Percentiles rank a stretch among this genome's conserved stretches.
Conservation (phyloP, 1,140 invertebrate genomes). For the Philotrypesis tridentata region DNA sequence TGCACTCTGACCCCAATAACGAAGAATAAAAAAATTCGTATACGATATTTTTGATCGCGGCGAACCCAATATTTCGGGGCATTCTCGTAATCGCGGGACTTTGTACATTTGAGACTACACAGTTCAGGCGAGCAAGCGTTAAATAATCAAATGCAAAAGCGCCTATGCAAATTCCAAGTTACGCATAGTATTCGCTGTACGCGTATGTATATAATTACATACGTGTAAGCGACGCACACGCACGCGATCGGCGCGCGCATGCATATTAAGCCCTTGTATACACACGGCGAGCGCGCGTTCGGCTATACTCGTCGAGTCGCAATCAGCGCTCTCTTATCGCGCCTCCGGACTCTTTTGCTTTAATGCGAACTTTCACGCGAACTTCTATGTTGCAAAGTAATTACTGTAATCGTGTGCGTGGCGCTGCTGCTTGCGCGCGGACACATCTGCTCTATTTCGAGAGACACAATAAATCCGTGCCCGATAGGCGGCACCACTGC, state of each 20-base stretch:
- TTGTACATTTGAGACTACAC: too few relatives aligned
- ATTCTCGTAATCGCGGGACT: too few relatives aligned
- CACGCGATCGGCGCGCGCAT: background rate
- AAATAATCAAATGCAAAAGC: background rate
- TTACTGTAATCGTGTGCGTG: constrained; percentile 27
- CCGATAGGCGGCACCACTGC: background rate
- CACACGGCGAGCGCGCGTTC: too few relatives aligned
- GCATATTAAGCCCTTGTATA: too few relatives aligned
- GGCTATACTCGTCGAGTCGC: background rate
- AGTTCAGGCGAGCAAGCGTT: too few relatives aligned
- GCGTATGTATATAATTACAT: too few relatives aligned
- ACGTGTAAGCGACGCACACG: background rate
- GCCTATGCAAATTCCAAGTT: background rate
- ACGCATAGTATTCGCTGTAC: background rate
- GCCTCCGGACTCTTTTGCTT: constrained; percentile 34
- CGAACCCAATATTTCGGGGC: too few relatives aligned
- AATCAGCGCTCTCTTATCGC: constrained; percentile 37
- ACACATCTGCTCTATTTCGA: constrained; percentile 30
- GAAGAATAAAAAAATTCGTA: background rate
- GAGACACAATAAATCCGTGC: constrained; percentile 36
- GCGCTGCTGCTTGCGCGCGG: too few relatives aligned
- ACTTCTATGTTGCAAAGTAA: constrained; percentile 46
- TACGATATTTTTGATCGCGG: background rate
- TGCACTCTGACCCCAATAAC: background rate
- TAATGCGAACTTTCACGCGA: constrained; percentile 56